Evolutionary conservation across 2,113 vertebrate genomes (phyloP), one percentile per base, ranked within the genome.

Genomic region (Apistogramma diplotaenia): DNA sequence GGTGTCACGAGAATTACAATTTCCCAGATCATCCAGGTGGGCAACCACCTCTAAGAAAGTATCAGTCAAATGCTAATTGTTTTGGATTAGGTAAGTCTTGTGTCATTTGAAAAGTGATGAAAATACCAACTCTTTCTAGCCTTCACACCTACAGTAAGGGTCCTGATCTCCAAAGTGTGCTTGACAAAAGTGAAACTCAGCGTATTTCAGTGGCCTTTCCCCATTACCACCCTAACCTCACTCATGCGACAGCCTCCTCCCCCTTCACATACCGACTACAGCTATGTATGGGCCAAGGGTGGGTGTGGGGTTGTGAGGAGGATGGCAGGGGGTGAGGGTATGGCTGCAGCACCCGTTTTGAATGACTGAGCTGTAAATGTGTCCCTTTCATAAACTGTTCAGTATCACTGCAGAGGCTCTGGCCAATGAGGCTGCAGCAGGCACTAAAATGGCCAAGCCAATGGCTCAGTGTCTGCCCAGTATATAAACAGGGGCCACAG

Each of bases 401-500:
- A 73, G 90, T 90, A 92, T 90, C 89, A 78, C 85, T 81, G 27
- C 85, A 75, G 55, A 12, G 57, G 29, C 73, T 53, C 51, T 82
- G 76, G 78, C 95, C 95, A 96, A 96, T 96, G 88, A 84, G 90
- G 81, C 54, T 9, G 57, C 74, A 88, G 91, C 82, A 88, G 79
- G 86, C 87, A 91, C 92, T 93, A 94, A 95, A 93, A 94, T 92
- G 91, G 88, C 76, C 81, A 84, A 89, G 78, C 92, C 94, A 93
- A 94, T 94, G 89, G 78, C 82, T 53, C 83, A 54, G 67, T 13
- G 72, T 54, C 74, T 79, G 80, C n/a, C 71, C 0, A 4, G 85
- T 95, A 96, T 96, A 96, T 94, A 96, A 95, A 87, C 53, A 54
- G 74, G 78, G 78, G 72, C 58, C 74, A 59, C 70, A 83, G 76